These are phyloP conservation scores for Montipora foliosa DNA, from an alignment of 64 coral and sea anemone species.

Conservation along the genomic window DNA sequence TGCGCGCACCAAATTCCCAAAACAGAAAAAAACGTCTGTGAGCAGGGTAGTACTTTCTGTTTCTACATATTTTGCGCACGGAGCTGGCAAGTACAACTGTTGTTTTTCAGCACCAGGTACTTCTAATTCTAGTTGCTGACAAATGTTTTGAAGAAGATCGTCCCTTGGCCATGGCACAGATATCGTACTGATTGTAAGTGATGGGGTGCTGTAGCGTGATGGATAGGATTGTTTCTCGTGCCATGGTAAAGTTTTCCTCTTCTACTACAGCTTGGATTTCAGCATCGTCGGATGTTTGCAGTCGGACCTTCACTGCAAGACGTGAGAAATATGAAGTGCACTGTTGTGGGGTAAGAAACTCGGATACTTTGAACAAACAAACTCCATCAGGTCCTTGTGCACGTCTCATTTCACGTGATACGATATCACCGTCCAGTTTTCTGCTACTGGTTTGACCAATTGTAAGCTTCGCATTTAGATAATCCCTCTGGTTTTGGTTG, in stretches of 20 bases:
- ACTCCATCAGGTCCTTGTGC: slow-evolving; percentile 38
- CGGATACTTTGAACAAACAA: neutral
- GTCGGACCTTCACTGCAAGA: slow-evolving; percentile 14
- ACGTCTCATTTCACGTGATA: slow-evolving; percentile 56
- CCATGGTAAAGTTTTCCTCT: slow-evolving; percentile 32
- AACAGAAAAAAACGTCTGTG: too few species aligned
- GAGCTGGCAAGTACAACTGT: neutral
- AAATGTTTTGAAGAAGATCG: neutral
- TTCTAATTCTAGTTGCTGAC: neutral
- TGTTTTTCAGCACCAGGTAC: neutral
- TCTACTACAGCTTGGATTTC: slow-evolving; percentile 12
- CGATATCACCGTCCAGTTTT: slow-evolving; percentile 33
- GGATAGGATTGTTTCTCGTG: slow-evolving; percentile 12
- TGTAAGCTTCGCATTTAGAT: slow-evolving; percentile 50
- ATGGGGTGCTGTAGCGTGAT: slow-evolving; percentile 26
- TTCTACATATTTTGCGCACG: too few species aligned
- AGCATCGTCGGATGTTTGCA: neutral
- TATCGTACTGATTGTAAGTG: slow-evolving; percentile 9
- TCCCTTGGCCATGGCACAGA: slow-evolving; percentile 21
- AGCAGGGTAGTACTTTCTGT: too few species aligned
- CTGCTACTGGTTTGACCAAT: slow-evolving; percentile 35
- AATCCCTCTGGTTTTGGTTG: too few species aligned
- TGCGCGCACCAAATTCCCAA: slow-evolving; percentile 1
- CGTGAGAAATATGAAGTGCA: slow-evolving; percentile 22
- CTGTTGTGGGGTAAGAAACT: slow-evolving; percentile 23